Percentiles rank a stretch among this genome's conserved stretches.
Conservation (phyloP, 2,113 vertebrate genomes). For the Calcarius ornatus region DNA sequence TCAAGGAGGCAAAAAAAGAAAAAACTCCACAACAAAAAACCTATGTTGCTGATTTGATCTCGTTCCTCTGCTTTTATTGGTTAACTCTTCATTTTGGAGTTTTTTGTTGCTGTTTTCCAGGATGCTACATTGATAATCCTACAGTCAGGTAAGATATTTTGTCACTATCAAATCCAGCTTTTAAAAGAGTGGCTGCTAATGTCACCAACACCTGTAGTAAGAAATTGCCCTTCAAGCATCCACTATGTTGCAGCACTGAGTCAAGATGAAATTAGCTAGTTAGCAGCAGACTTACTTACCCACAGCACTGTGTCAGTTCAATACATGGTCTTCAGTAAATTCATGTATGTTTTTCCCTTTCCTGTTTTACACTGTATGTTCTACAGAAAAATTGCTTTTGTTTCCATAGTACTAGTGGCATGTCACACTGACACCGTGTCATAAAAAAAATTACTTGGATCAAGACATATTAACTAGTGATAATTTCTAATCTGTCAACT, state of each 20-base stretch:
- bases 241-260: neutral
- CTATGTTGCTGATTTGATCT: neutral
- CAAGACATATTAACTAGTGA: neutral
- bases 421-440: accelerated
- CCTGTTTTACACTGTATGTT: neutral
- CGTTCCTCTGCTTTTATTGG: neutral
- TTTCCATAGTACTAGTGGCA: neutral
- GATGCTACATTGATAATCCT: neutral
- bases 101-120: neutral
- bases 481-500: neutral
- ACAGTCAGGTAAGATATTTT: neutral
- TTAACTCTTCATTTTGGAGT: neutral
- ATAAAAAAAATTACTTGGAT: neutral
- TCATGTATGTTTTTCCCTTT: neutral
- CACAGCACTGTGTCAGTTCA: neutral
- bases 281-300: neutral
- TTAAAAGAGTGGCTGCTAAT: neutral
- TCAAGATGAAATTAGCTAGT: neutral
- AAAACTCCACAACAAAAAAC: neutral
- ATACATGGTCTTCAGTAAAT: neutral
- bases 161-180: neutral
- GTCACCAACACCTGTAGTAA: slow-evolving; percentile 6
- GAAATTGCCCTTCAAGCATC: slow-evolving; percentile 19
- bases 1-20: neutral
- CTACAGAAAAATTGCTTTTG: neutral